phyloP scores from a whole-genome alignment of 2,888 invertebrate genomes.

The Leptinotarsa haldemani region DNA sequence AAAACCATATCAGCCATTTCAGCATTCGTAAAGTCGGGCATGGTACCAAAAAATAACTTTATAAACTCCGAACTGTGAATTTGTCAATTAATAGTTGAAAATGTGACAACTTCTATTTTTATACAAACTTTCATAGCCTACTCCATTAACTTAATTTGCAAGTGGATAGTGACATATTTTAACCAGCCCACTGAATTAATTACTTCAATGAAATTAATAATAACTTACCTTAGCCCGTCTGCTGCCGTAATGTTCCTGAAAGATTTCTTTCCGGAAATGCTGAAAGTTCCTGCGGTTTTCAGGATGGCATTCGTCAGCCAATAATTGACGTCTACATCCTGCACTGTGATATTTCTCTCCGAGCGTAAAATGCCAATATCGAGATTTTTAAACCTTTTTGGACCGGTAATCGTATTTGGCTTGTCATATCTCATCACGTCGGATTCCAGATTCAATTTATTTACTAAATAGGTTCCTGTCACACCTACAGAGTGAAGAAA shows the following conservation, averaged over 20 bases:
- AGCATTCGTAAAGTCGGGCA: too few relatives aligned
- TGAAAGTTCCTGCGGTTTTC: slow-evolving; percentile 58
- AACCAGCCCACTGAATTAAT: too few relatives aligned
- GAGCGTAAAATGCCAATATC: slow-evolving; percentile 60
- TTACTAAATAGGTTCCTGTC: slow-evolving; percentile 63
- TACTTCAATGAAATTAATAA: not conserved
- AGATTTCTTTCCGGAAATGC: slow-evolving; percentile 65
- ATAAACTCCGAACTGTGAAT: too few relatives aligned
- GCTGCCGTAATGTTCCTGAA: slow-evolving; percentile 65
- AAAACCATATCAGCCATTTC: too few relatives aligned
- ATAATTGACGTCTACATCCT: slow-evolving; percentile 65
- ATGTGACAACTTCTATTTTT: too few relatives aligned
- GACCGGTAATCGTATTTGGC: slow-evolving; percentile 65
- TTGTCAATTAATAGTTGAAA: too few relatives aligned
- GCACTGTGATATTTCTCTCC: slow-evolving; percentile 59
- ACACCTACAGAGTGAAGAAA: slow-evolving; percentile 47
- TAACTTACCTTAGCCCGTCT: slow-evolving; percentile 58
- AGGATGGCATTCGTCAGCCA: slow-evolving; percentile 67
- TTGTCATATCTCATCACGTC: slow-evolving; percentile 68
- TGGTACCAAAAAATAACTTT: too few relatives aligned
- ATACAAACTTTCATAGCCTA: too few relatives aligned
- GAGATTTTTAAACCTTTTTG: slow-evolving; percentile 64
- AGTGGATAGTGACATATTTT: too few relatives aligned
- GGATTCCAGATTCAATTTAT: slow-evolving; percentile 66
- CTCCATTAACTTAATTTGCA: too few relatives aligned